These are phyloP conservation scores for Hyalella azteca DNA, from an alignment of 2,888 invertebrate species.

Conservation along the genomic window DNA sequence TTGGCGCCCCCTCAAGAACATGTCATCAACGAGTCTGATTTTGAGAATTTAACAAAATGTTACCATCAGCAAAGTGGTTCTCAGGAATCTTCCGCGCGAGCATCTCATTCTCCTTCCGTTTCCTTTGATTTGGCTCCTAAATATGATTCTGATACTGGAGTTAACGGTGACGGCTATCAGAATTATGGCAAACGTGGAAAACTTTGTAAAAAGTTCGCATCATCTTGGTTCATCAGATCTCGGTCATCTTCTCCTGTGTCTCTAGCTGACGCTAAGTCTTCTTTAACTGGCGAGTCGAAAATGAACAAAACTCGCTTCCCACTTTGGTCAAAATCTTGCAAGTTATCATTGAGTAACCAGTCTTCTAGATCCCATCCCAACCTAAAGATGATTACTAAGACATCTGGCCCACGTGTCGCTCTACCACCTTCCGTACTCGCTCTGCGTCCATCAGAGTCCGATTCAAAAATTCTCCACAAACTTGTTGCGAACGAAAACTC, in stretches of 20 bases:
- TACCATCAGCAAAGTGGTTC: no score
- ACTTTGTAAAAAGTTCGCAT: not conserved
- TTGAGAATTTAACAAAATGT: not conserved
- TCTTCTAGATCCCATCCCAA: slow-evolving; percentile 9
- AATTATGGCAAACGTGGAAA: not conserved
- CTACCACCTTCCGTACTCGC: not conserved
- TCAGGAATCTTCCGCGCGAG: no score
- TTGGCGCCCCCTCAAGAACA: not conserved
- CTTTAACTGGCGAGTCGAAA: not conserved
- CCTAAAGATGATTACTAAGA: not conserved
- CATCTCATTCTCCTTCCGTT: no score
- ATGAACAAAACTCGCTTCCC: not conserved
- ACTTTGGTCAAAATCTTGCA: not conserved
- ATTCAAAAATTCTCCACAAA: not conserved
- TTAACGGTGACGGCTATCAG: not conserved
- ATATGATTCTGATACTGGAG: no score
- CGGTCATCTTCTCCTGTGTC: not conserved
- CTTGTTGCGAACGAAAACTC: not conserved
- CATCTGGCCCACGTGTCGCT: not conserved
- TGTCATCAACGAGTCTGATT: not conserved
- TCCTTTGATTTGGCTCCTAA: no score
- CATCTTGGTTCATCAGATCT: not conserved
- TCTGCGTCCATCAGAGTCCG: not conserved
- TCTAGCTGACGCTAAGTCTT: not conserved
- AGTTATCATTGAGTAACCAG: not conserved